These are phyloP conservation scores for Leptosomus discolor DNA, from an alignment of 2,113 vertebrate species.

Conservation along the genomic window DNA sequence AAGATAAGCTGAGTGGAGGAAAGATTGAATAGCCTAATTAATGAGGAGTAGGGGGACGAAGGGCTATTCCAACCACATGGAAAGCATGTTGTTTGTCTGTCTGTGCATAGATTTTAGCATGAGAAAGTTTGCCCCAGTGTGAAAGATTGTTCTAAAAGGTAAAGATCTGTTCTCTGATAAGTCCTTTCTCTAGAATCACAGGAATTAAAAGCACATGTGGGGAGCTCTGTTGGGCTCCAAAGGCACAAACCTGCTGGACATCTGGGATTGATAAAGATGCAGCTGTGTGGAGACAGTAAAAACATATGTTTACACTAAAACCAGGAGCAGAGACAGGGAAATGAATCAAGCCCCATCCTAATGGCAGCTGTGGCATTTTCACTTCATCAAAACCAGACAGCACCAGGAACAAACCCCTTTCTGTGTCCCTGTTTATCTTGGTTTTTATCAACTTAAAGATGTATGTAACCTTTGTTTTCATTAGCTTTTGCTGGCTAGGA, in stretches of 20 bases:
- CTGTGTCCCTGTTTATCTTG: conserved; percentile 59
- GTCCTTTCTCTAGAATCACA: conserved; percentile 20
- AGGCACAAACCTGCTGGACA: conserved; percentile 74
- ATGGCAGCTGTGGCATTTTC: conserved; percentile 79
- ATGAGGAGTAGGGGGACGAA: neutral
- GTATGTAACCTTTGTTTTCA: conserved; percentile 65
- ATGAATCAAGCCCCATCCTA: conserved; percentile 77
- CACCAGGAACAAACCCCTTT: conserved; percentile 49
- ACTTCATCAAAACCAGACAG: conserved; percentile 71
- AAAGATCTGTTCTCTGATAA: conserved; percentile 47
- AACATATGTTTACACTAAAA: conserved; percentile 79
- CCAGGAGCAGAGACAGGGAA: conserved; percentile 73
- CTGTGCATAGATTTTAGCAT: conserved; percentile 10
- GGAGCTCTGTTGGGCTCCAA: conserved; percentile 12
- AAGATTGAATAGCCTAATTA: neutral
- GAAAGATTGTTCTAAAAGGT: conserved; percentile 40
- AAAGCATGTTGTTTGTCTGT: neutral
- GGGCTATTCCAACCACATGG: neutral
- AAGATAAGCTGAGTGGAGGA: neutral
- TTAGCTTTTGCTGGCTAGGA: conserved; percentile 56
- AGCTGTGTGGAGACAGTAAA: conserved; percentile 80
- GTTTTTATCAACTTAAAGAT: conserved; percentile 63
- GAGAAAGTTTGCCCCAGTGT: conserved; percentile 38
- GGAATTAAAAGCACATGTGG: conserved; percentile 71
- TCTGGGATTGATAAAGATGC: conserved; percentile 84